Evolutionary conservation across 35 echinoderm and acorn worm species (phyloP), one percentile per base, ranked within the genome.

Genomic region (Anneissia japonica): DNA sequence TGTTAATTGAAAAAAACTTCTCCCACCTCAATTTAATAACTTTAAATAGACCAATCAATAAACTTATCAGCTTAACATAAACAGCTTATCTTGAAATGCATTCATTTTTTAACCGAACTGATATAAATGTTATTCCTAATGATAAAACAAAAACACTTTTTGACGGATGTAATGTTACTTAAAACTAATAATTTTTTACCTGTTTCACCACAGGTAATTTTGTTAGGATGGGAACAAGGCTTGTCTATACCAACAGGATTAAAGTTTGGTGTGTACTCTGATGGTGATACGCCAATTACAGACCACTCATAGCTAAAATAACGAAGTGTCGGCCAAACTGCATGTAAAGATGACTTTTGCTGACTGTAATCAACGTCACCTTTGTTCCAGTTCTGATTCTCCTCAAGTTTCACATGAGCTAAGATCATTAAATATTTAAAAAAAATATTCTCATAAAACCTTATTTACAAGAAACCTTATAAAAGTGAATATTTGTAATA

Each of bases 291-390:
- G n/a, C 46, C 38, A 87, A 87, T 29, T 39, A 77, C 41, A 16
- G 77, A 56, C 87, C 87, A 89, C 35, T 36, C 34, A 38, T 82
- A 89, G 35, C 11, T 28, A 17, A 30, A 39, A 73, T 89, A 72
- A n/a, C 88, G 38, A 32, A 89, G 40, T 10, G 64, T 76, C 45
- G 88, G 88, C 88, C 88, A 89, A 31, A 89, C 88, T 29, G 88
- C 88, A 34, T 37, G 56, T 87, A 87, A 41, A 23, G 36, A 36
- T n/a, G 37, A 30, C 41, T 81, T 84, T 28, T 40, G 74, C 5
- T 73, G 41, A 14, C 64, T 89, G 40, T 89, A 89, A 32, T 89
- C 81, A 35, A 38, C 38, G 41, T 89, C 88, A 23, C 21, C 46
- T 75, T 83, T 74, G 0, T 14, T 36, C 88, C 88, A 89, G 36